These are phyloP conservation scores for Geopemphigus sp. DNA, from an alignment of 1,140 invertebrate genomes.

Conservation along the genomic window DNA sequence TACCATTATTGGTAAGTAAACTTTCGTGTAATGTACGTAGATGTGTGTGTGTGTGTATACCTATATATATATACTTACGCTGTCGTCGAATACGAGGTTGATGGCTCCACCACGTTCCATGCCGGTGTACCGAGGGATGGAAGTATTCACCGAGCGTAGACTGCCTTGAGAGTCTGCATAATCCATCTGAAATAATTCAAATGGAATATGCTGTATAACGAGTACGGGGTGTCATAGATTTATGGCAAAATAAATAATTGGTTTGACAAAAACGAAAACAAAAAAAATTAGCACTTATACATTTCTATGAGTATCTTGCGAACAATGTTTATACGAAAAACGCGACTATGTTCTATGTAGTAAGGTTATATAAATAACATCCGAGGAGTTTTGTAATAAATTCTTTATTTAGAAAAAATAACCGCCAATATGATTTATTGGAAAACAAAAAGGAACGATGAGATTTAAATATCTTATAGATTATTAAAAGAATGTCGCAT, in stretches of 20 bases:
- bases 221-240: too few species aligned
- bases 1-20: too few species aligned
- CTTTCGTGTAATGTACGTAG: too few species aligned
- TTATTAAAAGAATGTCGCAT: background rate
- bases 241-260: too few species aligned
- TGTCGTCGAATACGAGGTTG: conserved; percentile 64
- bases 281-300: too few species aligned
- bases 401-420: background rate
- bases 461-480: too few species aligned
- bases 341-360: background rate
- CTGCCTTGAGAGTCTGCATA: conserved; percentile 63
- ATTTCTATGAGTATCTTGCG: too few species aligned
- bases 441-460: too few species aligned
- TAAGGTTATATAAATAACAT: background rate
- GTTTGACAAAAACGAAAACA: too few species aligned
- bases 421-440: too few species aligned
- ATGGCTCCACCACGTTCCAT: conserved; percentile 60
- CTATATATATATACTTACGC: conserved; percentile 58
- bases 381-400: background rate
- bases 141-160: conserved; percentile 41
- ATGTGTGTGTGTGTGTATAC: too few species aligned
- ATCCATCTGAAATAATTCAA: conserved; percentile 67
- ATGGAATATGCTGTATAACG: too few species aligned
- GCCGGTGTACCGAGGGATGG: conserved; percentile 54
- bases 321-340: background rate